Base-by-base conservation (phyloP, 1,140 invertebrate species). In the Mamestra configurata region DNA sequence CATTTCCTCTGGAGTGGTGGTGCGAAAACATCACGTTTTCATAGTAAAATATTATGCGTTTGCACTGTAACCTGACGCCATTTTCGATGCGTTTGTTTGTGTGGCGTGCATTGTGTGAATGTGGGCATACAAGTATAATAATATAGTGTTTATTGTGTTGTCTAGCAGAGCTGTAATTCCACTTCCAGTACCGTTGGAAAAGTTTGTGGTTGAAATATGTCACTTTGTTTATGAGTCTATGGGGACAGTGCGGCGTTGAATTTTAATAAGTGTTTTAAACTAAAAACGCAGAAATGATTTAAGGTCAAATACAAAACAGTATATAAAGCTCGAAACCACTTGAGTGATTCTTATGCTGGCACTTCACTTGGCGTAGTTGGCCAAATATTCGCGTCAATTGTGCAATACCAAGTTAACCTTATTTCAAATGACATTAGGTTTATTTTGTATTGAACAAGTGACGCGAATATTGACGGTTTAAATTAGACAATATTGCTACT, bases 21-120 rank as follows among this genome's bases (percentile, higher is more conserved):
- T 68, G 53, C 46, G 77, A 84, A 86, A 86, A 85, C 82, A 81
- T 88, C 86, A 88, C 85, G 83, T 83, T 85, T 88, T 75, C 72
- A 79, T 79, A 84, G 80, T 73, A 82, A 84, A 82, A 85, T 79
- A 85, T 81, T 77, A 82, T 77, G 76, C 49, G 80, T 83, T 81
- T 79, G 79, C 76, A 77, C 49, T 88, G 86, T 82, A 88, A 88
- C 76, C 55, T 59, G 78, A 85, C 75, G 53, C 82, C 66, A 22
- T 79, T 77, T 81, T 59, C 66, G n/a, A 59, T 49, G 77, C 59
- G 43, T 64, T 51, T 68, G 57, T 73, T 61, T 72, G 73, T 64
- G 55, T 68, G 51, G 31, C 35, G 46, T 71, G 22, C 55, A 75
- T 73, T 77, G 72, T 80, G 43, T 70, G 51, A 68, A 76, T 61